Percentiles rank a stretch among this genome's conserved stretches.
phyloP scores from a whole-genome alignment of 2,113 vertebrate species.

The Hippocampus zosterae region DNA sequence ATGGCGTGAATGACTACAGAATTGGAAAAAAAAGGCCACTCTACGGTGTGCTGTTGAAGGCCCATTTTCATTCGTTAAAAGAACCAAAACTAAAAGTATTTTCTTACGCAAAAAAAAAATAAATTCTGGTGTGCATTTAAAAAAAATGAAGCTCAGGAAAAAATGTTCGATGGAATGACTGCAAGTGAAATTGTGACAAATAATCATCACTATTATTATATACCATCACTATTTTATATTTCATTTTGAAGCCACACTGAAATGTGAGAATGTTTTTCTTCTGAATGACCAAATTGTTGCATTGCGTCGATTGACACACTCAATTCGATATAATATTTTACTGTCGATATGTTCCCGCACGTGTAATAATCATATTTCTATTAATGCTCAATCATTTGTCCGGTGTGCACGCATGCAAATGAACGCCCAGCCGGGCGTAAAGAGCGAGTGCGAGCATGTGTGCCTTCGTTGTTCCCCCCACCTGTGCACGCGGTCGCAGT shows the following conservation, averaged over 20 bases:
- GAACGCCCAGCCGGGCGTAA: constrained; percentile 68
- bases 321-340: not conserved
- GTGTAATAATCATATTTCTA: too few relatives aligned
- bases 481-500: constrained; percentile 72
- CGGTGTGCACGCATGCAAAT: constrained; percentile 63
- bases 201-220: not conserved
- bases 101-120: not conserved
- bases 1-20: not conserved
- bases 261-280: not conserved
- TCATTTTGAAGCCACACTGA: not conserved
- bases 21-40: not conserved
- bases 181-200: not conserved
- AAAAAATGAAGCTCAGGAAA: not conserved
- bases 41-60: not conserved
- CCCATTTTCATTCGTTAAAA: not conserved
- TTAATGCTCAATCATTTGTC: constrained; percentile 3
- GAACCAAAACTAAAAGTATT: not conserved
- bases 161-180: not conserved
- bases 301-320: not conserved
- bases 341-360: not conserved
- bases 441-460: constrained; percentile 7
- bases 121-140: not conserved
- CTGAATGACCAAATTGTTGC: not conserved
- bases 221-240: not conserved
- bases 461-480: constrained; percentile 14